Evolutionary conservation across 1,140 invertebrate species (phyloP).

Genomic region (Drosophila parvula): DNA sequence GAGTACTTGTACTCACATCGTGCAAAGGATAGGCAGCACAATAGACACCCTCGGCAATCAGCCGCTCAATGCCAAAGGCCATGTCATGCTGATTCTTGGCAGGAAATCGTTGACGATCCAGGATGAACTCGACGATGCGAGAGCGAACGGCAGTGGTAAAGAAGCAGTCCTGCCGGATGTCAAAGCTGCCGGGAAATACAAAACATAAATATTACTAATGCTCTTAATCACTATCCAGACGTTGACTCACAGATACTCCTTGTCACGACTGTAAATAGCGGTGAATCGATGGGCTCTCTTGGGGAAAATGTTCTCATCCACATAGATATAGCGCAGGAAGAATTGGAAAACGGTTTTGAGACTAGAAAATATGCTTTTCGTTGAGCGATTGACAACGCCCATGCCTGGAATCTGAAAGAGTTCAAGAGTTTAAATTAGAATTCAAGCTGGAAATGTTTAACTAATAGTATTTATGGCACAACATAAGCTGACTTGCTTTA

Average conservation of each 20-base stretch:
- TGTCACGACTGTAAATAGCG: constrained; percentile 93
- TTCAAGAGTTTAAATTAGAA: not conserved
- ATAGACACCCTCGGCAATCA: constrained; percentile 91
- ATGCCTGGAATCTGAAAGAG: constrained; percentile 87
- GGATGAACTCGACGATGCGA: constrained; percentile 95
- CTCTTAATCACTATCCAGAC: not conserved
- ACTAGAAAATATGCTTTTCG: constrained; percentile 87
- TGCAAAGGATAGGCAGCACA: constrained; percentile 95
- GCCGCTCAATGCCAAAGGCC: constrained; percentile 93
- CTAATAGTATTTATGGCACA: not conserved
- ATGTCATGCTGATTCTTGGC: constrained; percentile 87
- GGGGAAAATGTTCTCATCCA: constrained; percentile 89
- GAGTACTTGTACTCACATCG: no score
- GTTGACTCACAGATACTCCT: constrained; percentile 91
- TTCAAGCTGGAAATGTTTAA: not conserved
- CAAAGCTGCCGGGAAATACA: constrained; percentile 87
- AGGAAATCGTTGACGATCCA: constrained; percentile 93
- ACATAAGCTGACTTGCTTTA: not conserved
- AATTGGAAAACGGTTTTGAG: constrained; percentile 86
- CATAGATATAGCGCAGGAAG: constrained; percentile 87
- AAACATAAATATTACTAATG: constrained; percentile 10
- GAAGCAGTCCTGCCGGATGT: constrained; percentile 91
- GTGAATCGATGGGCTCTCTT: constrained; percentile 90
- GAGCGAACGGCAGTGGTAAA: constrained; percentile 94
- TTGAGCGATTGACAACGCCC: constrained; percentile 86